These are phyloP conservation scores for Drosophila guanche DNA, from an alignment of 1,140 invertebrate genomes.

Conservation along the genomic window DNA sequence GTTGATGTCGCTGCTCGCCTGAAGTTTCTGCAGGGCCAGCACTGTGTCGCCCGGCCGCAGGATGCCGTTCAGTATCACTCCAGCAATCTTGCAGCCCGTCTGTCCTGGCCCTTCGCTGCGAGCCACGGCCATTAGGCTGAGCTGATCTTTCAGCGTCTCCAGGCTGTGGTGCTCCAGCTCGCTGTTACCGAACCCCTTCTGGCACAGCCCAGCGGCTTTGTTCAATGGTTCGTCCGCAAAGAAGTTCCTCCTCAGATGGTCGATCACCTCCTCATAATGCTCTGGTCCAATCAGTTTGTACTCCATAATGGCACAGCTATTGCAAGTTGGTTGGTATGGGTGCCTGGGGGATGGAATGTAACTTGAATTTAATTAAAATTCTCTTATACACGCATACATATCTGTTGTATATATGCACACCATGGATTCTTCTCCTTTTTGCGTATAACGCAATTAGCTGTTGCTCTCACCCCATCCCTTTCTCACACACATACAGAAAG, in stretches of 20 bases:
- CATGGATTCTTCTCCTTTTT: slow-evolving; percentile 3
- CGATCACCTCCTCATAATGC: slow-evolving; percentile 86
- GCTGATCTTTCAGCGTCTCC: slow-evolving; percentile 87
- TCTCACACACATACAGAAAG: too few species aligned
- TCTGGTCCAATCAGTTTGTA: slow-evolving; percentile 84
- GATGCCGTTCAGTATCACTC: slow-evolving; percentile 88
- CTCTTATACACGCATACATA: not conserved
- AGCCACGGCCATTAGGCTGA: slow-evolving; percentile 88
- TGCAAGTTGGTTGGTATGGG: not conserved
- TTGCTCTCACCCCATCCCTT: too few species aligned
- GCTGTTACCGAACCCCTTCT: slow-evolving; percentile 87
- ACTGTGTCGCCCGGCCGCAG: slow-evolving; percentile 86
- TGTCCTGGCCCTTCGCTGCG: slow-evolving; percentile 3
- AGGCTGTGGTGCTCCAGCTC: slow-evolving; percentile 90
- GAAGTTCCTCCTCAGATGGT: slow-evolving; percentile 88
- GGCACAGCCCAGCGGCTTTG: slow-evolving; percentile 88
- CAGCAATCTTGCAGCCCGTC: slow-evolving; percentile 85
- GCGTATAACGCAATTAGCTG: slow-evolving; percentile 30
- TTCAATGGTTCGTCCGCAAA: slow-evolving; percentile 93
- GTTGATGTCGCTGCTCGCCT: slow-evolving; percentile 85
- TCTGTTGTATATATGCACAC: not conserved
- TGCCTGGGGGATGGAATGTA: not conserved
- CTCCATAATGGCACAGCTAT: slow-evolving; percentile 76
- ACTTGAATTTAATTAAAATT: not conserved
- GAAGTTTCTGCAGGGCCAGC: slow-evolving; percentile 85